phyloP scores from a whole-genome alignment of 2,113 vertebrate species.

The Heloderma charlesbogerti region DNA sequence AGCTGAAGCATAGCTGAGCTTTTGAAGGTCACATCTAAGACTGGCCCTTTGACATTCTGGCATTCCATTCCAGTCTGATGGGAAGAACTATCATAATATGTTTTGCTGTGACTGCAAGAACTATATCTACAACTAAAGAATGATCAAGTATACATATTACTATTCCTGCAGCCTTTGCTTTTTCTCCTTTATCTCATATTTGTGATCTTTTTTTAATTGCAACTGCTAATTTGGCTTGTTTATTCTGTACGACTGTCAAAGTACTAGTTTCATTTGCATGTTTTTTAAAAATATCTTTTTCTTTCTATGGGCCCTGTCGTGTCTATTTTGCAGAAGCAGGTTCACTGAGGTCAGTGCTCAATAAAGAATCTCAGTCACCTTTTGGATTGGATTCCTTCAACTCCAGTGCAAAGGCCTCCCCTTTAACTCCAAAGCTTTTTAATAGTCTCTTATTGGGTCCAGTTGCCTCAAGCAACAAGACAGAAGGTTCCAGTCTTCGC shows the following conservation, averaged over 20 bases:
- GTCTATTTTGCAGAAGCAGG: conserved; percentile 84
- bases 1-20: neutral
- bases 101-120: neutral
- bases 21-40: neutral
- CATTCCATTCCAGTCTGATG: neutral
- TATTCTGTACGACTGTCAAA: neutral
- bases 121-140: neutral
- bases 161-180: neutral
- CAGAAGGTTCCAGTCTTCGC: conserved; percentile 95
- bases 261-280: neutral
- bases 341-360: conserved; percentile 92
- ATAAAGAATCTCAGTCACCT: conserved; percentile 89
- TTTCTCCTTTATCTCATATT: neutral
- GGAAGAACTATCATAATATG: neutral
- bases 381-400: conserved; percentile 94
- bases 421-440: conserved; percentile 92
- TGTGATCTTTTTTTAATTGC: neutral
- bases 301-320: conserved; percentile 16
- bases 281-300: neutral
- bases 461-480: conserved; percentile 90
- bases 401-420: conserved; percentile 89
- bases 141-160: neutral
- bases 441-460: conserved; percentile 95
- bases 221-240: neutral
- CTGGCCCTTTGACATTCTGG: neutral